Evolutionary conservation across 2,797 vertebrate genomes (phyloP), one percentile per base, ranked within the genome.

Genomic region (Toxotes lorentzi): DNA sequence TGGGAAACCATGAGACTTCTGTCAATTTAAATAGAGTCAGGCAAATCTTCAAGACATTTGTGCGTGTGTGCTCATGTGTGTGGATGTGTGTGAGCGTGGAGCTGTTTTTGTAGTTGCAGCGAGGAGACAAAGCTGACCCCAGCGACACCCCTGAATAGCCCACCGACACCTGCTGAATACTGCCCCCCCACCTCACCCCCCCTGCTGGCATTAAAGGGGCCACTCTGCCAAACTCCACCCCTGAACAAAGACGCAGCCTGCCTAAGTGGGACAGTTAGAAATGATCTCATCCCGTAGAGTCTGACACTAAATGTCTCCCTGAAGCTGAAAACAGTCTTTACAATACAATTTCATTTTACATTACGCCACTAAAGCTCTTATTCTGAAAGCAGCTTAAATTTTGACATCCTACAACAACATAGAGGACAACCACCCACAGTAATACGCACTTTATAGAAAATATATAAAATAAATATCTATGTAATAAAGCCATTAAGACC

Each of bases 1-100:
- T 79, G 92, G 97, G 97, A 93, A 94, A 96, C 96, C 72, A 63
- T 81, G 80, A 94, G 91, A 95, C 95, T 93, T 93, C 86, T 83
- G 94, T 89, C 86, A 79, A 88, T 92, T 96, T 89, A 96, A 95
- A 93, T 82, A 92, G 94, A 95, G 93, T 94, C 88, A 78, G 85
- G 81, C 88, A 87, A 91, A 78, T 91, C 89, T 82, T 73, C 58
- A 57, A 92, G 85, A 80, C 61, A 13, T 70, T 72, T 87, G 70
- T 76, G 75, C 76, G 58, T 61, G 58, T 59, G 54, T 60, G 82
- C 51, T 56, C 38, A 35, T 63, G 73, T 87, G 79, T 77, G 68
- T 54, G 77, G 65, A 56, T 73, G 66, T 58, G 30, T 23, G 63
- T 14, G 60, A 83, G 83, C 68, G 84, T 24, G 0, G 85, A 84